Conservation (phyloP, 2,113 vertebrate genomes). For the Calidris pugnax region DNA sequence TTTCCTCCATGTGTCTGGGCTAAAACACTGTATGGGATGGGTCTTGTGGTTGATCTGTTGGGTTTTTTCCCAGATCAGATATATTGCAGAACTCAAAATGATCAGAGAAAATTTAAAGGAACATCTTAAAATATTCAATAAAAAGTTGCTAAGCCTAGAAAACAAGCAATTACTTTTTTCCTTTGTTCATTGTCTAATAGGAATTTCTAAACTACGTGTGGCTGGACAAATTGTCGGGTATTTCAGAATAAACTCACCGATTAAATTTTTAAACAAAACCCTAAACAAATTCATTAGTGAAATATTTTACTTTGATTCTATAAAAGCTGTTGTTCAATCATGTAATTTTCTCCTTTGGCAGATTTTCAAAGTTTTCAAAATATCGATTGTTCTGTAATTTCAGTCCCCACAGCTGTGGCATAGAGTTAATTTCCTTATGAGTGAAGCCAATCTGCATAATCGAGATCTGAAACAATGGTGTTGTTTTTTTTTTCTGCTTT, state of each 20-base stretch:
- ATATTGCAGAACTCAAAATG: neutral
- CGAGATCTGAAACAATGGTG: constrained; percentile 62
- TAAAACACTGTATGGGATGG: neutral
- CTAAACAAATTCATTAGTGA: constrained; percentile 51
- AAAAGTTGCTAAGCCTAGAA: neutral
- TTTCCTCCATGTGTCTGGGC: neutral
- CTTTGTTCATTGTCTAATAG: neutral
- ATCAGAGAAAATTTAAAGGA: neutral
- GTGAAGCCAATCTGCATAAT: constrained; percentile 73
- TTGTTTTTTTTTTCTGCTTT: neutral
- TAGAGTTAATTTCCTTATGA: constrained; percentile 69
- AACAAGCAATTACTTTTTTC: neutral
- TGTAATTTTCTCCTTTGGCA: constrained; percentile 77
- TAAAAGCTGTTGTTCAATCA: constrained; percentile 56
- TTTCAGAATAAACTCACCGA: neutral
- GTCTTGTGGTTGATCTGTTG: neutral
- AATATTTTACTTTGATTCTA: constrained; percentile 59
- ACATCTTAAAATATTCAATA: neutral
- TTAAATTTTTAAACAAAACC: constrained; percentile 18
- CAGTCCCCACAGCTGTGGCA: constrained; percentile 69
- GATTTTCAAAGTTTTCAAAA: constrained; percentile 77
- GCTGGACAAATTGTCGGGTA: neutral
- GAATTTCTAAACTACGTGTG: neutral
- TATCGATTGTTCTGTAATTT: constrained; percentile 70
- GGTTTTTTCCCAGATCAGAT: neutral